These are phyloP conservation scores for Aramus guarauna DNA, from an alignment of 2,113 vertebrate species.

Conservation along the genomic window DNA sequence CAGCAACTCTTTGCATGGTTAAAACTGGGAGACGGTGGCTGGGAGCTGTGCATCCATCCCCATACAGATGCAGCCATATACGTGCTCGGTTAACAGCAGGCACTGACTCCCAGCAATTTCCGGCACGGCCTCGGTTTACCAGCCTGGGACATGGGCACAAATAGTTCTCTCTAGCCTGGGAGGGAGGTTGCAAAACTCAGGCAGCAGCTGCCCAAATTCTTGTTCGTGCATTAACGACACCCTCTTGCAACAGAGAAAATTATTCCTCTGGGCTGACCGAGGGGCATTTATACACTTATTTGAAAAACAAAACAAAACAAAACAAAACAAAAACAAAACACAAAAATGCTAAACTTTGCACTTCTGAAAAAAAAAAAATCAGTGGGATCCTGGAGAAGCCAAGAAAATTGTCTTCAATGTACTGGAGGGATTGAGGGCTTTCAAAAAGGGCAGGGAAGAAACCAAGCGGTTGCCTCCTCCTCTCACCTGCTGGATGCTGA, in stretches of 20 bases:
- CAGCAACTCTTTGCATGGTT: rapidly evolving
- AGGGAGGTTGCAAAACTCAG: not conserved
- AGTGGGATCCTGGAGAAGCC: not conserved
- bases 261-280: not conserved
- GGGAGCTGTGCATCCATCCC: not conserved
- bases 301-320: rapidly evolving
- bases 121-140: not conserved
- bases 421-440: not conserved
- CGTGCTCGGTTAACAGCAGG: not conserved
- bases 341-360: not conserved
- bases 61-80: rapidly evolving
- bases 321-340: too few relatives aligned
- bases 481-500: not conserved
- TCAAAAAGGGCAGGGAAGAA: not conserved
- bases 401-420: not conserved
- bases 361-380: not conserved
- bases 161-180: not conserved
- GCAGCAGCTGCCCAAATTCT: not conserved
- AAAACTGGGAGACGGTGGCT: not conserved
- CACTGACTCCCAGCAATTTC: not conserved
- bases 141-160: not conserved
- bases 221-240: rapidly evolving
- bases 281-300: not conserved
- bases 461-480: not conserved
- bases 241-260: not conserved